These are phyloP conservation scores for Neomorphus geoffroyi DNA, from an alignment of 2,797 vertebrate genomes.

Conservation along the genomic window DNA sequence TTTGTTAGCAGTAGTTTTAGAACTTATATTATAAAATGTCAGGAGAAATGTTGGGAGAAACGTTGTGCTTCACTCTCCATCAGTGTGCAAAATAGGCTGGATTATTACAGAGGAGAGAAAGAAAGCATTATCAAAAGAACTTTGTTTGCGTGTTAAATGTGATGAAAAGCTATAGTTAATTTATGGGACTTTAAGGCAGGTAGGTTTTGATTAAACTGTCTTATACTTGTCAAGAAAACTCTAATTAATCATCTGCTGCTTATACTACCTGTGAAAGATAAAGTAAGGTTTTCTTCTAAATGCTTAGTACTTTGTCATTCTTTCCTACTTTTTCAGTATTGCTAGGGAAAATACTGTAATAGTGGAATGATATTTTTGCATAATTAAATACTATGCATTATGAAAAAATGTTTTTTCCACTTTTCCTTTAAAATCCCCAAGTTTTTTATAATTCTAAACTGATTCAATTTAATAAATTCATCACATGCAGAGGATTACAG, in stretches of 20 bases:
- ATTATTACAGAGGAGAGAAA: slow-evolving; percentile 2
- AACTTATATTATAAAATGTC: slow-evolving; percentile 20
- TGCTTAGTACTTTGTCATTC: slow-evolving; percentile 14
- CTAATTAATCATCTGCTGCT: slow-evolving; percentile 24
- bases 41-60: background rate
- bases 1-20: slow-evolving; percentile 16
- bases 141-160: background rate
- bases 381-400: background rate
- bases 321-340: background rate
- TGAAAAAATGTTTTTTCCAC: background rate
- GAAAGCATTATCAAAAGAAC: slow-evolving; percentile 24
- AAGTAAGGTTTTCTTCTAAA: slow-evolving; percentile 11
- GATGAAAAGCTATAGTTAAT: background rate
- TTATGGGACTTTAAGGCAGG: background rate
- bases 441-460: background rate
- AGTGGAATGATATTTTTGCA: background rate
- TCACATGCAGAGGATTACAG: background rate
- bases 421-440: background rate
- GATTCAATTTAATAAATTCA: background rate
- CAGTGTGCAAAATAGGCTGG: background rate
- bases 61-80: background rate
- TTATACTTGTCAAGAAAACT: slow-evolving; percentile 20
- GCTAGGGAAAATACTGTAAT: background rate
- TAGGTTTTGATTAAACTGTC: background rate
- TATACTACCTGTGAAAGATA: slow-evolving; percentile 33